Conservation (phyloP, 1,140 invertebrate genomes). For the Drosophila pruinosa region DNA sequence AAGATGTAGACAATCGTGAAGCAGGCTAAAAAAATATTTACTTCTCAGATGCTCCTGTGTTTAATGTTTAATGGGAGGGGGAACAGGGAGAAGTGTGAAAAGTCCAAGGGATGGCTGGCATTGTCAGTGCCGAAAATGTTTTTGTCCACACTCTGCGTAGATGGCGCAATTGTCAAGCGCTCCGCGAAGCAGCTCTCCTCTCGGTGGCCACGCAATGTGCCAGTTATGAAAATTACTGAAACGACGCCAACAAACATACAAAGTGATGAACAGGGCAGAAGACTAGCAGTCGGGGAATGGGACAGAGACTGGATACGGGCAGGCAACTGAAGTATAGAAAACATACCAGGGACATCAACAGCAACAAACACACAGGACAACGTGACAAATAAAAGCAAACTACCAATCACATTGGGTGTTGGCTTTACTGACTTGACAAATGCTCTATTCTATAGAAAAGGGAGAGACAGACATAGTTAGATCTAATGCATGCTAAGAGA, state of each 20-base stretch:
- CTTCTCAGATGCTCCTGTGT: constrained; percentile 38
- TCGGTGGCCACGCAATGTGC: constrained; percentile 26
- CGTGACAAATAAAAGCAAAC: constrained; percentile 69
- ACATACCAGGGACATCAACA: constrained; percentile 36
- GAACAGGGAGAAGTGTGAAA: background rate
- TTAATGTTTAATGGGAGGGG: constrained; percentile 32
- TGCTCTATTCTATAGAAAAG: constrained; percentile 19
- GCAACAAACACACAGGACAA: constrained; percentile 52
- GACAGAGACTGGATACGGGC: background rate
- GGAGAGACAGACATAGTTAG: background rate
- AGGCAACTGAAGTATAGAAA: constrained; percentile 31
- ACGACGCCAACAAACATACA: constrained; percentile 63
- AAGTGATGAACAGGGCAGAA: constrained; percentile 19
- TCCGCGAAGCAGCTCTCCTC: constrained; percentile 27
- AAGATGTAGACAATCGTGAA: constrained; percentile 37
- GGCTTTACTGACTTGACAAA: constrained; percentile 8
- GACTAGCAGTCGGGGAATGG: background rate
- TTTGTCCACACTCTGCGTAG: constrained; percentile 64
- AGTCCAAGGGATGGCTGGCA: background rate
- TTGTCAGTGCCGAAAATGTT: constrained; percentile 61
- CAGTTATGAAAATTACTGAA: constrained; percentile 79
- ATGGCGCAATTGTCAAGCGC: constrained; percentile 63
- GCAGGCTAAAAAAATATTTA: constrained; percentile 63
- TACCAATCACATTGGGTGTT: constrained; percentile 7
- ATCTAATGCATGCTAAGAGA: too few relatives aligned